Evolutionary conservation across 1,140 invertebrate genomes (phyloP).

Genomic region (Drosophila sechellia): DNA sequence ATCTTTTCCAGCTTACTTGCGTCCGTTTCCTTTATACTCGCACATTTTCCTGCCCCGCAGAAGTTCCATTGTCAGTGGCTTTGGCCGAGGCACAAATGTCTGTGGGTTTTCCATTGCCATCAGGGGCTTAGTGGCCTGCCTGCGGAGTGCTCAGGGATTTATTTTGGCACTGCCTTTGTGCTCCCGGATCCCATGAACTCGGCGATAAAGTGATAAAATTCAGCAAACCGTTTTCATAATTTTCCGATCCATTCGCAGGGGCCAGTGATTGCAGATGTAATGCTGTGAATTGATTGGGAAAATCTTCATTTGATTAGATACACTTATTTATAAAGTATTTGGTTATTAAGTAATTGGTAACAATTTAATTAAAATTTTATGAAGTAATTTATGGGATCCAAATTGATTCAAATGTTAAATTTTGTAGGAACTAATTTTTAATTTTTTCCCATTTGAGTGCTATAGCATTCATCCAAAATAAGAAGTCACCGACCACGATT

Average conservation of each 20-base stretch:
- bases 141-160: constrained; percentile 54
- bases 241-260: constrained; percentile 18
- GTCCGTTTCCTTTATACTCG: constrained; percentile 45
- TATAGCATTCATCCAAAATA: not conserved
- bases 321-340: not conserved
- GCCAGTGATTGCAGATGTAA: constrained; percentile 2
- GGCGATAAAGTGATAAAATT: constrained; percentile 44
- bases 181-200: not conserved
- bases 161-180: constrained; percentile 46
- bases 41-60: constrained; percentile 49
- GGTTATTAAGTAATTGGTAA: not conserved
- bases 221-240: constrained; percentile 12
- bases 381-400: too few species aligned
- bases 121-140: constrained; percentile 39
- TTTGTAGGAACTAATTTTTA: too few species aligned
- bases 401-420: too few species aligned
- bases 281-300: constrained; percentile 13
- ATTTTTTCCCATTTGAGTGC: not conserved
- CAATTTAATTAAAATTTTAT: too few species aligned
- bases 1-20: constrained; percentile 75
- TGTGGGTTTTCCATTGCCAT: constrained; percentile 53
- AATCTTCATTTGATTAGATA: not conserved
- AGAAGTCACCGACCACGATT: constrained; percentile 17
- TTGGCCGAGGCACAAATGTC: constrained; percentile 54
- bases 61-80: constrained; percentile 70